Conservation (phyloP, 2,888 invertebrate species). For the Octonoba sinensis region DNA sequence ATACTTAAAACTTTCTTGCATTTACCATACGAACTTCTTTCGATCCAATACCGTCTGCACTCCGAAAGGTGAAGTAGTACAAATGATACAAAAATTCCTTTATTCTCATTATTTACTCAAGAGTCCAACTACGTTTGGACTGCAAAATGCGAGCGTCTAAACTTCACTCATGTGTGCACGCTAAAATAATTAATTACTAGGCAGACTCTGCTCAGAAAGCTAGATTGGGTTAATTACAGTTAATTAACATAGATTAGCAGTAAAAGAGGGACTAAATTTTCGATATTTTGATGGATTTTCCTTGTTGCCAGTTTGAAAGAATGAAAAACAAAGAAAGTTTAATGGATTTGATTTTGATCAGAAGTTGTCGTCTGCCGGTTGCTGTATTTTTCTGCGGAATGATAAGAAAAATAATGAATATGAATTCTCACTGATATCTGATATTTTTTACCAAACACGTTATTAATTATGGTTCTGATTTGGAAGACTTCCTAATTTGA, state of each 20-base stretch:
- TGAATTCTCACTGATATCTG: too few relatives aligned
- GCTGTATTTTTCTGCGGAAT: conserved; percentile 7
- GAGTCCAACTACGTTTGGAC: background rate
- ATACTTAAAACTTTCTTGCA: too few relatives aligned
- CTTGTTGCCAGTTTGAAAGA: conserved; percentile 4
- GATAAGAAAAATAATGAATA: too few relatives aligned
- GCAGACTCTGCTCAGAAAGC: conserved; percentile 15
- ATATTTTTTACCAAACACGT: too few relatives aligned
- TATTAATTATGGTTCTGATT: too few relatives aligned
- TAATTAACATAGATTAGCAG: conserved; percentile 42
- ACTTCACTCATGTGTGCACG: background rate
- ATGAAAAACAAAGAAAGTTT: conserved; percentile 23
- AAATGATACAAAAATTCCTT: too few relatives aligned
- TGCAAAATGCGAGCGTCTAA: conserved; percentile 22
- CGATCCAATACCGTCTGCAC: too few relatives aligned
- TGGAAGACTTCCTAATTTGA: too few relatives aligned
- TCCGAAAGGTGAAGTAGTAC: too few relatives aligned
- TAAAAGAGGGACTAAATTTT: background rate
- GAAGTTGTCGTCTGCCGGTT: background rate
- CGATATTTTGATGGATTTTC: conserved; percentile 3
- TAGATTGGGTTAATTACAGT: conserved; percentile 45
- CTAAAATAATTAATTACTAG: conserved; percentile 25
- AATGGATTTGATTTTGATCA: conserved; percentile 22
- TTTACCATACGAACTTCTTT: too few relatives aligned
- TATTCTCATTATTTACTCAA: background rate